phyloP scores from a whole-genome alignment of 2,797 vertebrate genomes.

The Sebastes elongatus region DNA sequence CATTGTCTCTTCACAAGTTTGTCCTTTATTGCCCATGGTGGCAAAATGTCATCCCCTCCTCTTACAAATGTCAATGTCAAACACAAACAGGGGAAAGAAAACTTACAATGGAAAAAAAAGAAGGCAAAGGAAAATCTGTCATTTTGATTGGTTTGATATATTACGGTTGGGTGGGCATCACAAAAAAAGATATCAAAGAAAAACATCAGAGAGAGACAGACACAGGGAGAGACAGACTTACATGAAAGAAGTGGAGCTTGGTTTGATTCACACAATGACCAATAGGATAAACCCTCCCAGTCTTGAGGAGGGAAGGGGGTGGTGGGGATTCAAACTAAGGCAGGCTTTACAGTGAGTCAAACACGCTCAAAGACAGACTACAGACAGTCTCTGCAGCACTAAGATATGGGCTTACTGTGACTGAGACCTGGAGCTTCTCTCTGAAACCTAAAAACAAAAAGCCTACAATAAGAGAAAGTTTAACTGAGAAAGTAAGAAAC shows the following conservation, averaged over 20 bases:
- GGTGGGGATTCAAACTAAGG: conserved; percentile 74
- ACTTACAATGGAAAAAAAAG: background rate
- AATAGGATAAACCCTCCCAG: conserved; percentile 80
- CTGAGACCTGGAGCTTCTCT: conserved; percentile 34
- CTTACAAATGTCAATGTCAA: conserved; percentile 29
- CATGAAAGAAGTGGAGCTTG: conserved; percentile 63
- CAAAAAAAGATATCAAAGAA: conserved; percentile 35
- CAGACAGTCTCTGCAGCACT: conserved; percentile 57
- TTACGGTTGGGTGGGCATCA: conserved; percentile 17
- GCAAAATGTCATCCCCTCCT: conserved; percentile 16
- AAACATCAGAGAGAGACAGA: conserved; percentile 32
- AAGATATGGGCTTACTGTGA: conserved; percentile 53
- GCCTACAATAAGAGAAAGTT: background rate
- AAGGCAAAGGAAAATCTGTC: conserved; percentile 24
- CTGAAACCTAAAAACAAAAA: conserved; percentile 14
- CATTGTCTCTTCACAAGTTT: conserved; percentile 30
- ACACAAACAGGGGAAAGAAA: conserved; percentile 2
- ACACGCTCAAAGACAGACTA: conserved; percentile 66
- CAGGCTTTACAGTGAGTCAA: conserved; percentile 72
- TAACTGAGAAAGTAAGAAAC: conserved; percentile 5
- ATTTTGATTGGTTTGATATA: conserved; percentile 26
- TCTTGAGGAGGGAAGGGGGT: conserved; percentile 76
- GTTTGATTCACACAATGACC: conserved; percentile 72
- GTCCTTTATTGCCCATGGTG: conserved; percentile 22
- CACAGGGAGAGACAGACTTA: conserved; percentile 12